Evolutionary conservation across 2,888 invertebrate genomes (phyloP), one percentile per base, ranked within the genome.

Genomic region (Julus scandinavius): DNA sequence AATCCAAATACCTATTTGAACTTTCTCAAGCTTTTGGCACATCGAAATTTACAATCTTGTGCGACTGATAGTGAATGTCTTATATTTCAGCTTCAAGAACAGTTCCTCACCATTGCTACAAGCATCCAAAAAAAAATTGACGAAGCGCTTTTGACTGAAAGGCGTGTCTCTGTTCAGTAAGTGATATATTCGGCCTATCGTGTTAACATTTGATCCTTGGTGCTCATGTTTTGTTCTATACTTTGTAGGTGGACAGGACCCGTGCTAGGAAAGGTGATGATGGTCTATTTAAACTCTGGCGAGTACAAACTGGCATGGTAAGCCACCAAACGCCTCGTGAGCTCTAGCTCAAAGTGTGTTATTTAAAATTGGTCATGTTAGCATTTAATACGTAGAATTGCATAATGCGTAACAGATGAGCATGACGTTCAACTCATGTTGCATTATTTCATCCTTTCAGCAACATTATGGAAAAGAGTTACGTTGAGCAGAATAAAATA

Each of bases 211-310:
- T 20, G n/a, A 11, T n/a, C n/a, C 17, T 29, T 45, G 38, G 9
- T 89, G 17, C 17, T 89, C 38, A 83, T 85, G 84, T 17, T 50
- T 41, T 54, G 29, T 50, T 83, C 58, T 11, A 38, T 63, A 63
- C 84, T 87, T 86, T 89, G 90, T 89, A 94, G 93, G 63, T 94
- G 95, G 92, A 94, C 94, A 11, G 95, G 95, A 0, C 93, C 93
- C 89, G 93, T 95, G 92, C 91, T 95, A 86, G 95, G 95, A 5
- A 93, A 94, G 90, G 92, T 95, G 72, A 92, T 95, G 89, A 92
- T 92, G 0, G 90, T 95, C 0, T 92, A 92, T 49, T 89, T 94
- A 17, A 92, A 93, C 89, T 93, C 92, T 63, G 92, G 93, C 40
- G 92, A 94, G 89, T 94, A 94, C 89, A 92, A 94, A 3, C 93